A percentile compares a stretch with the other conserved stretches of the same genome.
Conservation (phyloP, 2,888 invertebrate species). For the Drosophila suboccidentalis region DNA sequence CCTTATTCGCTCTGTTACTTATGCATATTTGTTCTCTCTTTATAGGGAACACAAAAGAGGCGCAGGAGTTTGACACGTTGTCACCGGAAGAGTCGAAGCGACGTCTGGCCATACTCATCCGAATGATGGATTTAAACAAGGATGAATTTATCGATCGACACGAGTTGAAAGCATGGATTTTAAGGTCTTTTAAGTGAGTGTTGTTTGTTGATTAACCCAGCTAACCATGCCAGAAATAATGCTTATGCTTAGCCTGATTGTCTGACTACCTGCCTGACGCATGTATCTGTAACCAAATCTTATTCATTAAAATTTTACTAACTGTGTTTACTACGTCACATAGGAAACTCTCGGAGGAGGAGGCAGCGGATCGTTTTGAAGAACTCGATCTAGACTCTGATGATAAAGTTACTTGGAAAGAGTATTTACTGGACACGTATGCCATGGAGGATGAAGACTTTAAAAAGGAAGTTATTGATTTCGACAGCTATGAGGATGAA, state of each 20-base stretch:
- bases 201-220: slow-evolving; percentile 79
- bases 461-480: slow-evolving; percentile 84
- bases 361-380: slow-evolving; percentile 93
- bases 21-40: slow-evolving; percentile 18
- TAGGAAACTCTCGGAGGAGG: slow-evolving; percentile 94
- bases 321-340: background rate
- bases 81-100: slow-evolving; percentile 94
- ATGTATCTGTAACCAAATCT: slow-evolving; percentile 36
- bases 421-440: slow-evolving; percentile 95
- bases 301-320: background rate
- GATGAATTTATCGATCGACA: slow-evolving; percentile 92
- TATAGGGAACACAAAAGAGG: slow-evolving; percentile 94
- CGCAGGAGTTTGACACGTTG: slow-evolving; percentile 95
- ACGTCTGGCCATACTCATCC: slow-evolving; percentile 90
- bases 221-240: slow-evolving; percentile 38
- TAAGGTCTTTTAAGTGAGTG: slow-evolving; percentile 93
- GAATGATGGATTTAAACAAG: slow-evolving; percentile 94
- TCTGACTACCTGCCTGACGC: slow-evolving; percentile 17
- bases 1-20: slow-evolving; percentile 9
- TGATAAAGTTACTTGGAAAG: slow-evolving; percentile 94
- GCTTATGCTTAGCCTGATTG: slow-evolving; percentile 17
- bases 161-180: slow-evolving; percentile 96
- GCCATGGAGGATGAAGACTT: slow-evolving; percentile 89
- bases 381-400: slow-evolving; percentile 95
- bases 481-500: slow-evolving; percentile 87